Evolutionary conservation across 2,113 vertebrate species (phyloP).

Genomic region (Myotis yumanensis): DNA sequence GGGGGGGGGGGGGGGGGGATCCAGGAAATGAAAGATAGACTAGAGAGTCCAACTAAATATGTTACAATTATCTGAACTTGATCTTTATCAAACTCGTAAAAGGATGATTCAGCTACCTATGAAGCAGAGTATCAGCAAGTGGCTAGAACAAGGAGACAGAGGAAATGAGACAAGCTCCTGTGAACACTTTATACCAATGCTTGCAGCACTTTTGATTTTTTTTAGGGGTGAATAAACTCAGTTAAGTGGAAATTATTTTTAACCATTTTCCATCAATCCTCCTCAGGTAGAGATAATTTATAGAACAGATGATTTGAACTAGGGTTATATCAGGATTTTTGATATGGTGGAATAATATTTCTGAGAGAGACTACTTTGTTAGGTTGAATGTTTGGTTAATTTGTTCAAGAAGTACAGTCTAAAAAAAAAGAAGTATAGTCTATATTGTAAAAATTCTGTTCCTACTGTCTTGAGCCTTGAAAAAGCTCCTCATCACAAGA

Average conservation of each 20-base stretch:
- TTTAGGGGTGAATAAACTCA: conserved; percentile 75
- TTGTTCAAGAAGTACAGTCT: conserved; percentile 48
- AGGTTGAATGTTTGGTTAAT: conserved; percentile 53
- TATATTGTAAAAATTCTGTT: conserved; percentile 43
- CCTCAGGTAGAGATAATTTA: conserved; percentile 68
- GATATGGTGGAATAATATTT: conserved; percentile 50
- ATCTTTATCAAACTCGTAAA: conserved; percentile 71
- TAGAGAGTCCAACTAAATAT: conserved; percentile 70
- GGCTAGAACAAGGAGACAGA: conserved; percentile 68
- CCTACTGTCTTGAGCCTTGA: conserved; percentile 30
- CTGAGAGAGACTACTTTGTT: conserved; percentile 48
- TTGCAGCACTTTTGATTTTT: conserved; percentile 73
- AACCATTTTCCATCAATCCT: conserved; percentile 74
- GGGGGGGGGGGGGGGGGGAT: conserved; percentile 47
- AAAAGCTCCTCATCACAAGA: conserved; percentile 47
- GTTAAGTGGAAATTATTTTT: conserved; percentile 78
- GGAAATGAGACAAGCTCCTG: conserved; percentile 71
- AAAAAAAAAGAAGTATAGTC: conserved; percentile 2
- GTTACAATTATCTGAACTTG: conserved; percentile 70
- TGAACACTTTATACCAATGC: conserved; percentile 68
- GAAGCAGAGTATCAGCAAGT: conserved; percentile 67
- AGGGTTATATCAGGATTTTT: conserved; percentile 53
- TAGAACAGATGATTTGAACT: conserved; percentile 49
- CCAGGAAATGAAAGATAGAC: conserved; percentile 68
- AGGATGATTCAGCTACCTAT: conserved; percentile 65